Evolutionary conservation across 2,797 vertebrate genomes (phyloP).

Genomic region (Enteromius radiatus): DNA sequence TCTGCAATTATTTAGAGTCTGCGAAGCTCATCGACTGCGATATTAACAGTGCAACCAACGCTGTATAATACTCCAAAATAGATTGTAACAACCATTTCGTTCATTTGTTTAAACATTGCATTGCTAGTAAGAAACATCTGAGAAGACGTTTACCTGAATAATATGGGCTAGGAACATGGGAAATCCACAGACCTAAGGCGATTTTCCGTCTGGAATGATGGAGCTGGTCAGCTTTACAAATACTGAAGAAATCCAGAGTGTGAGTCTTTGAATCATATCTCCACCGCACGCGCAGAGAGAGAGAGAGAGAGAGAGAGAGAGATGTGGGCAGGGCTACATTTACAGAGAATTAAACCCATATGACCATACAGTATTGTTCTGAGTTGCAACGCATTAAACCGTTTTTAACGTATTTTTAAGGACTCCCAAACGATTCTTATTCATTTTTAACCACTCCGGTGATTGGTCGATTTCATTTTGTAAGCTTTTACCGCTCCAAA

Average conservation of each 20-base stretch:
- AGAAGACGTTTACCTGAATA: constrained; percentile 18
- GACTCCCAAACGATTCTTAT: too few relatives aligned
- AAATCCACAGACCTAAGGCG: not conserved
- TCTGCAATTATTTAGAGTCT: not conserved
- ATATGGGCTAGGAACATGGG: not conserved
- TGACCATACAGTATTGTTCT: too few relatives aligned
- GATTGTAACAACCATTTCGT: not conserved
- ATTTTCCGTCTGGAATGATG: not conserved
- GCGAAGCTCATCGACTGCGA: not conserved
- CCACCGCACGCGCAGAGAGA: not conserved
- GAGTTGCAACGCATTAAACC: not conserved
- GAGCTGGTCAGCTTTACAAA: constrained; percentile 10
- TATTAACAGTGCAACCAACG: not conserved
- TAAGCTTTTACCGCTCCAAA: too few relatives aligned
- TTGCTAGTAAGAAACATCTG: not conserved
- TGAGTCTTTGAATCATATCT: constrained; percentile 30
- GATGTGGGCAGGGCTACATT: not conserved
- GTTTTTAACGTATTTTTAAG: not conserved
- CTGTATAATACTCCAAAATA: not conserved
- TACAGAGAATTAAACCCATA: not conserved
- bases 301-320: not conserved
- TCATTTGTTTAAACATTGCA: not conserved
- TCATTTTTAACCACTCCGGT: too few relatives aligned
- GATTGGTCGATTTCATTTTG: too few relatives aligned
- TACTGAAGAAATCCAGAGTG: not conserved